Evolutionary conservation across 2,888 invertebrate species (phyloP), one percentile per base, ranked within the genome.

Genomic region (Macrosoma leucophasiata): DNA sequence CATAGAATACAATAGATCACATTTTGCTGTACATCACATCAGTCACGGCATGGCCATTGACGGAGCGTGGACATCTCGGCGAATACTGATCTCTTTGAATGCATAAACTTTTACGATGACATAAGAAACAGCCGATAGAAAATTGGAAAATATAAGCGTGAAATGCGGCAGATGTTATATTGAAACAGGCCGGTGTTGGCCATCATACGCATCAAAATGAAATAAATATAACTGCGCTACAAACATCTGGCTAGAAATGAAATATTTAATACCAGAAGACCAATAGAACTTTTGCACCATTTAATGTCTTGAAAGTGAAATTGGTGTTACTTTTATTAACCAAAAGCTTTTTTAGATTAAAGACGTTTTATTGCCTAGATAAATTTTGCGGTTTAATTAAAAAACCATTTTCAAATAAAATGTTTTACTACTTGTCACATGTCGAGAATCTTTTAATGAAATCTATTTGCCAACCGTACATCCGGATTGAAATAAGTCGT

Each of bases 111-210:
- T 81, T 79, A 79, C 74, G 66, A 69, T 62, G 42, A 60, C 60
- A 55, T 58, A 66, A 65, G 70, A 68, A 66, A 64, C 58, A 59
- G 53, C 54, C 67, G 69, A 72, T 62, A 71, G 76, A 73, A 79
- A 79, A 79, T 77, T 70, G 66, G 67, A 68, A 58, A 74, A 72
- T 70, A 73, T 67, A 68, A 73, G 64, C 82, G 75, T 79, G 76
- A 73, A 77, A 81, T 72, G 63, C 57, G 69, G 72, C 82, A 82
- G 81, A 81, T 82, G 77, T 49, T 46, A 43, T 49, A 48, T 43
- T 60, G 53, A 59, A 63, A 63, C 57, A 51, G 56, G 52, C 33
- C 54, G 52, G 52, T 52, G 49, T 49, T 40, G 47, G 43, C 39
- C 52, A 41, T 32, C 38, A 36, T 42, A 41, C 48, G 39, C 46